A percentile compares a stretch with the other conserved stretches of the same genome.
These are phyloP conservation scores for Tiliacea aurago DNA, from an alignment of 2,888 invertebrate species.

Conservation along the genomic window DNA sequence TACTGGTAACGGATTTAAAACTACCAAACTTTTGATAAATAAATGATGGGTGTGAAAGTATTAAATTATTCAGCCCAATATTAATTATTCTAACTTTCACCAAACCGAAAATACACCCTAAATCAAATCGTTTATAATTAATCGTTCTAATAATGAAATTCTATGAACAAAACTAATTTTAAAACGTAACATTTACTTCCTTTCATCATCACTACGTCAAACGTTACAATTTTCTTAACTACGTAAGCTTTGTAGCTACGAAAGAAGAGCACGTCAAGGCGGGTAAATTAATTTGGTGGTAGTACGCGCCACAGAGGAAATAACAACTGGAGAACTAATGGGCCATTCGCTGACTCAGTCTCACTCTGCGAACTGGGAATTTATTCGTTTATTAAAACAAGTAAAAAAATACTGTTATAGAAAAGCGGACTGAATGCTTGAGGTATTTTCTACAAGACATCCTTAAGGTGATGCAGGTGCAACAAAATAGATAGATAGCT, in stretches of 20 bases:
- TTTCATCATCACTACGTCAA: constrained; percentile 32
- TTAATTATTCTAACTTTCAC: neutral
- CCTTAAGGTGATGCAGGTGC: no score
- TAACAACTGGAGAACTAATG: constrained; percentile 12
- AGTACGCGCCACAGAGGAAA: constrained; percentile 11
- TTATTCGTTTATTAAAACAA: no score
- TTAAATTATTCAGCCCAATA: neutral
- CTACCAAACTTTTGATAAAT: neutral
- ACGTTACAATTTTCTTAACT: constrained; percentile 27
- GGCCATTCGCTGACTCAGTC: neutral
- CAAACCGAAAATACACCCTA: neutral
- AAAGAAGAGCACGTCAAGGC: constrained; percentile 29
- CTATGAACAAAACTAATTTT: constrained; percentile 16
- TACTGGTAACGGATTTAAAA: neutral
- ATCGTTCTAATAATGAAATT: neutral
- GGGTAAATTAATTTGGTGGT: constrained; percentile 52
- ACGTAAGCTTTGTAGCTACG: constrained; percentile 25
- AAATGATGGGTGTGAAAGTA: neutral
- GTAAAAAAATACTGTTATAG: no score
- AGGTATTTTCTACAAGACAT: no score
- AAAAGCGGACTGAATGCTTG: no score
- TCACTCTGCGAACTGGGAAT: neutral
- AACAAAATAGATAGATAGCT: no score
- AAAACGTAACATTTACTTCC: constrained; percentile 1
- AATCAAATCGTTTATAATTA: neutral